Percentiles rank a stretch among this genome's conserved stretches.
Evolutionary conservation across 1,140 invertebrate species (phyloP).

Genomic region (Uloborus diversus): DNA sequence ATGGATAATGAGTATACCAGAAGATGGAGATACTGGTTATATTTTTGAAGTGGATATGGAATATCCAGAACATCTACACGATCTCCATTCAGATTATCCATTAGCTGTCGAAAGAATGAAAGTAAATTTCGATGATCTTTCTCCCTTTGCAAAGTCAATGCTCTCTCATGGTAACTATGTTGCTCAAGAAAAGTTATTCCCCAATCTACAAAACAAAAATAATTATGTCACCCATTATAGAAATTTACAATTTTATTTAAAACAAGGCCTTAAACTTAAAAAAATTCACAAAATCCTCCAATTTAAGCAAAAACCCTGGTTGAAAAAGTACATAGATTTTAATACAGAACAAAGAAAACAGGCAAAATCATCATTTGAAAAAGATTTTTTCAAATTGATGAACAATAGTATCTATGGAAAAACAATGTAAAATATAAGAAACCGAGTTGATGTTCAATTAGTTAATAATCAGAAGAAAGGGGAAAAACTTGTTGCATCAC

Average conservation of each 20-base stretch:
- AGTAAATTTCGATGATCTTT: background rate
- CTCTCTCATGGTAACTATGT: background rate
- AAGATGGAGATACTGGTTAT: background rate
- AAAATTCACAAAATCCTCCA: slow-evolving; percentile 59
- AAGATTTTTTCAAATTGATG: slow-evolving; percentile 16
- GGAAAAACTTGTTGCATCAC: background rate
- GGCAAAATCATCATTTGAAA: slow-evolving; percentile 61
- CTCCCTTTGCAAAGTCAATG: background rate
- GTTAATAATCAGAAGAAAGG: background rate
- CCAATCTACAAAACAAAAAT: slow-evolving; percentile 49
- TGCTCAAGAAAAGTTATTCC: too few species aligned
- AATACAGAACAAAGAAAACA: slow-evolving; percentile 63
- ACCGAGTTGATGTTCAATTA: background rate
- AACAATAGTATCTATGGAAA: slow-evolving; percentile 20
- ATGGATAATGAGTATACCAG: background rate
- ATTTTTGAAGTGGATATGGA: background rate
- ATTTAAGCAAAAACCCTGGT: slow-evolving; percentile 30
- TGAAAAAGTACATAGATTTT: slow-evolving; percentile 56
- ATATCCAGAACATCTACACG: background rate
- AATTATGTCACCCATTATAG: slow-evolving; percentile 69
- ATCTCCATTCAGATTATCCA: background rate
- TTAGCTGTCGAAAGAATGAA: background rate
- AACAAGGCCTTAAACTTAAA: slow-evolving; percentile 62
- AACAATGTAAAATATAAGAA: background rate
- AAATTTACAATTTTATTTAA: slow-evolving; percentile 67